Evolutionary conservation across 2,113 vertebrate genomes (phyloP).

Genomic region (Abramis brama): DNA sequence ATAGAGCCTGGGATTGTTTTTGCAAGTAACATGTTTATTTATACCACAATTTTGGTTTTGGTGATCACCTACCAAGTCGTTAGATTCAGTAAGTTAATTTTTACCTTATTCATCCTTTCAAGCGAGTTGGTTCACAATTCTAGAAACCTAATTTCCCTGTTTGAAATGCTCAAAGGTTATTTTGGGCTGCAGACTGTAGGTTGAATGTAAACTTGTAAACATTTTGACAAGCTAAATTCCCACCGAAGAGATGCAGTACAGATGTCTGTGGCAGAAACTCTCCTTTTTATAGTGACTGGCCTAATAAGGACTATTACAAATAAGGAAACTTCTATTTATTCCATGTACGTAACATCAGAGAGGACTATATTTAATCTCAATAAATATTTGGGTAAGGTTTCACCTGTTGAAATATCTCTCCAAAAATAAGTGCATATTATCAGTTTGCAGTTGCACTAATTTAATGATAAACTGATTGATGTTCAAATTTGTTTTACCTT

Average conservation of each 20-base stretch:
- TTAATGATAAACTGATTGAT: neutral
- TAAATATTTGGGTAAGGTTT: constrained; percentile 24
- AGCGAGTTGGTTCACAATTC: neutral
- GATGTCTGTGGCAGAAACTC: constrained; percentile 33
- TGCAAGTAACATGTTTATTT: neutral
- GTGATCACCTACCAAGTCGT: neutral
- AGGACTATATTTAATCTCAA: constrained; percentile 26
- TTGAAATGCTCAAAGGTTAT: constrained; percentile 62
- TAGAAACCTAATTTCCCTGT: constrained; percentile 47
- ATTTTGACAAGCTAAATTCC: constrained; percentile 45
- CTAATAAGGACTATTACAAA: constrained; percentile 15
- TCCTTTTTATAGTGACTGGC: constrained; percentile 28
- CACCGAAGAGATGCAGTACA: constrained; percentile 17
- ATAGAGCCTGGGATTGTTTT: constrained; percentile 6
- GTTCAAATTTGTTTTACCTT: neutral
- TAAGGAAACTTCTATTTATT: constrained; percentile 6
- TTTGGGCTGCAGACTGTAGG: constrained; percentile 54
- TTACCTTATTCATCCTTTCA: neutral
- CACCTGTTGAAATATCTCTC: neutral
- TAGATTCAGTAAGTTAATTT: neutral
- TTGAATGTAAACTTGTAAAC: constrained; percentile 45
- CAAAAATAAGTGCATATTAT: neutral
- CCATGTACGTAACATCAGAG: neutral
- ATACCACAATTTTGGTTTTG: neutral
- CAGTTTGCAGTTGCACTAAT: neutral